A percentile compares a stretch with the other conserved stretches of the same genome.
Evolutionary conservation across 2,888 invertebrate species (phyloP).

Genomic region (Julus scandinavius): DNA sequence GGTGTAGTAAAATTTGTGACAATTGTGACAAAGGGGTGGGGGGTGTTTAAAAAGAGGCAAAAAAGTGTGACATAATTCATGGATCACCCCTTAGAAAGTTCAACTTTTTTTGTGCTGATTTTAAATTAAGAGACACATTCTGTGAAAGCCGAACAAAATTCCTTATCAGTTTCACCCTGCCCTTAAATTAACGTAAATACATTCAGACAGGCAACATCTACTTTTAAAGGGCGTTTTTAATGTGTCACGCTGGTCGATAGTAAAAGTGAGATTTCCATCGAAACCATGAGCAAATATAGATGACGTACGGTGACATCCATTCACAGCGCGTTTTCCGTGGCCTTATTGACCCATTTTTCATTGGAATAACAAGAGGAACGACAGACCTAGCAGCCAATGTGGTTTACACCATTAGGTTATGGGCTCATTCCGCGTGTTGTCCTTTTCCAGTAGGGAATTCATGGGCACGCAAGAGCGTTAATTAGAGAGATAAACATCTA

Average conservation of each 20-base stretch:
- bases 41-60: too few species aligned
- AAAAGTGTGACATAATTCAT: too few species aligned
- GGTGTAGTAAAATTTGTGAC: too few species aligned
- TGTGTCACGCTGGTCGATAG: slow-evolving; percentile 10
- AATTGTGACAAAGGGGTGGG: too few species aligned
- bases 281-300: not conserved
- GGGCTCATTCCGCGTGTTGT: not conserved
- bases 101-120: too few species aligned
- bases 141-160: not conserved
- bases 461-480: slow-evolving; percentile 17
- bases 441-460: not conserved
- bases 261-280: slow-evolving; percentile 2
- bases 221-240: not conserved
- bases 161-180: slow-evolving; percentile 5
- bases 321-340: not conserved
- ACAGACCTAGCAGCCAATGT: not conserved
- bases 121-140: too few species aligned
- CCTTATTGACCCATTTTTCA: slow-evolving; percentile 27
- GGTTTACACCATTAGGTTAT: not conserved
- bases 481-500: slow-evolving; percentile 33
- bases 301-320: slow-evolving; percentile 19
- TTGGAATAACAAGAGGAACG: not conserved
- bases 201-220: not conserved
- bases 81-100: too few species aligned
- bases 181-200: not conserved